A percentile compares a stretch with the other conserved stretches of the same genome.
Conservation (phyloP, 1,140 invertebrate species). For the Phymorhynchus buccinoides region DNA sequence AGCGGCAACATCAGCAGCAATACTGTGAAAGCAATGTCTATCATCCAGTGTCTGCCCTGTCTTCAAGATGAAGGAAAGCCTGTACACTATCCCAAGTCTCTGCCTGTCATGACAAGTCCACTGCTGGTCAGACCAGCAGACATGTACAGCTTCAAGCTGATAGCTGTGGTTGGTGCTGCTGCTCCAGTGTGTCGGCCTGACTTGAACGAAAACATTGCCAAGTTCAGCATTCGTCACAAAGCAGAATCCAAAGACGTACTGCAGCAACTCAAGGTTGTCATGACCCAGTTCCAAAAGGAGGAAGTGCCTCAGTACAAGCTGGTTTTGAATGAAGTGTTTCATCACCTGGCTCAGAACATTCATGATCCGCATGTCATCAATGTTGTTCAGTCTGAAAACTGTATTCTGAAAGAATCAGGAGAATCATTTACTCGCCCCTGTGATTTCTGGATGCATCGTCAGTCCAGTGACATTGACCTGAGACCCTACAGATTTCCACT, state of each 20-base stretch:
- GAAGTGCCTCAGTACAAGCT: slow-evolving; percentile 5
- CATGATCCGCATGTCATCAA: not conserved
- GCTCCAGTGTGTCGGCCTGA: not conserved
- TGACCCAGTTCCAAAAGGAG: not conserved
- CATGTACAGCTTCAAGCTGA: not conserved
- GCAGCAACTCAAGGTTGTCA: slow-evolving; percentile 12
- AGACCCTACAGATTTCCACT: slow-evolving; percentile 28
- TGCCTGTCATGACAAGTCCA: slow-evolving; percentile 21
- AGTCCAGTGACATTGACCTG: slow-evolving; percentile 6
- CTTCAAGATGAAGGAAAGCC: slow-evolving; percentile 27
- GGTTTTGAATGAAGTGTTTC: slow-evolving; percentile 13
- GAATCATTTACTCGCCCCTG: not conserved
- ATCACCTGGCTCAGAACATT: not conserved
- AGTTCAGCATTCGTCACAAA: not conserved
- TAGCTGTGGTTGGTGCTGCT: not conserved
- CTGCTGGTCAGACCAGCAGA: not conserved
- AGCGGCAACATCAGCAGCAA: not conserved
- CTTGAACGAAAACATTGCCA: not conserved
- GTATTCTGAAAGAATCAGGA: slow-evolving; percentile 18
- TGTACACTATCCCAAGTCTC: slow-evolving; percentile 4
- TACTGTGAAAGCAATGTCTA: not conserved
- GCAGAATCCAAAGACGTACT: not conserved
- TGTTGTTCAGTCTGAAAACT: not conserved
- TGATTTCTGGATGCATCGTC: slow-evolving; percentile 32
- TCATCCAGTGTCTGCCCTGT: slow-evolving; percentile 26